Conservation (phyloP, 2,113 vertebrate species). For the Megaceryle torquata region DNA sequence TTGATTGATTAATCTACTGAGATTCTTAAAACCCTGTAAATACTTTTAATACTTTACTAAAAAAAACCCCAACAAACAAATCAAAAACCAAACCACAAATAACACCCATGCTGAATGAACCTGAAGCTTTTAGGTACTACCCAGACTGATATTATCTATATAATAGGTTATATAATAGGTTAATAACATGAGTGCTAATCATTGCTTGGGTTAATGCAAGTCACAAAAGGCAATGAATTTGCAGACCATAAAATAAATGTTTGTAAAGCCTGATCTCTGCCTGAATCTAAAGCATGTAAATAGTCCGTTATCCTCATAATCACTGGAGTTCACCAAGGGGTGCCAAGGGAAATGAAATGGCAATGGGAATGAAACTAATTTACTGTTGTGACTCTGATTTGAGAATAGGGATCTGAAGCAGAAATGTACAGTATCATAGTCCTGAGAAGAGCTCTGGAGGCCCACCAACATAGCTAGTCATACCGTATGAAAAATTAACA, state of each 20-base stretch:
- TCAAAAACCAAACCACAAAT: no score
- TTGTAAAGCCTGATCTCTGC: slow-evolving; percentile 20
- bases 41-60: background rate
- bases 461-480: background rate
- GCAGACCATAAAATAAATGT: slow-evolving; percentile 28
- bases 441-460: background rate
- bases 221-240: slow-evolving; percentile 30
- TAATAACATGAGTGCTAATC: slow-evolving; percentile 30
- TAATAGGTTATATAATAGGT: slow-evolving; percentile 14
- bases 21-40: background rate
- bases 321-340: slow-evolving; percentile 1
- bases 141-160: background rate
- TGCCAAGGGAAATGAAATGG: background rate
- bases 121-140: background rate
- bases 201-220: slow-evolving; percentile 27
- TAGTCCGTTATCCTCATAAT: slow-evolving; percentile 37
- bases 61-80: no score
- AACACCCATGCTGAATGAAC: background rate
- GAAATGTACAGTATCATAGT: background rate
- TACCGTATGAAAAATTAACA: background rate
- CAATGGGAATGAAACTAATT: slow-evolving; percentile 37
- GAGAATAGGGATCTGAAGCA: slow-evolving; percentile 1
- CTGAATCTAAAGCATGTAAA: slow-evolving; percentile 23
- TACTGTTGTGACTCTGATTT: background rate
- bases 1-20: background rate